phyloP scores from a whole-genome alignment of 2,888 invertebrate species.

The Cabera pusaria region DNA sequence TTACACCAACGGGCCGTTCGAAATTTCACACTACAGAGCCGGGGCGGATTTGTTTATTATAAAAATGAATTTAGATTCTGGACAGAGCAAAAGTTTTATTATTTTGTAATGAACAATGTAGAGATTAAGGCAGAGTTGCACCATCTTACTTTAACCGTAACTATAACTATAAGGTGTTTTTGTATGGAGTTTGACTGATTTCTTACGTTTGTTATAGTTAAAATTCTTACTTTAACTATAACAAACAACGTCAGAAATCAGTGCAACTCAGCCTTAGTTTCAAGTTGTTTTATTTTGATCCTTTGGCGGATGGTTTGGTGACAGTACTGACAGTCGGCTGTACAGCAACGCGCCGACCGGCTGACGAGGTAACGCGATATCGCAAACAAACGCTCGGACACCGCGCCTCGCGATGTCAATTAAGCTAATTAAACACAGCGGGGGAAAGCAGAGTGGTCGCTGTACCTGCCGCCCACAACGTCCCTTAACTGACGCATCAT shows the following conservation, averaged over 20 bases:
- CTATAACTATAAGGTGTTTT: too few relatives aligned
- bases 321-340: constrained; percentile 26
- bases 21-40: too few relatives aligned
- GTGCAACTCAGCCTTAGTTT: too few relatives aligned
- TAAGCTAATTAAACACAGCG: constrained; percentile 81
- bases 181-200: too few relatives aligned
- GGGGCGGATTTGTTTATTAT: too few relatives aligned
- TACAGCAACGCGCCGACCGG: constrained; percentile 43
- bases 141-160: too few relatives aligned
- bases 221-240: too few relatives aligned
- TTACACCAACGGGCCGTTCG: too few relatives aligned
- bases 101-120: constrained; percentile 4
- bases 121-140: too few relatives aligned
- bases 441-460: constrained; percentile 60
- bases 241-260: too few relatives aligned
- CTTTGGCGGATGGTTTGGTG: constrained; percentile 6
- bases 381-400: constrained; percentile 80
- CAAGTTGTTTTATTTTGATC: constrained; percentile 4
- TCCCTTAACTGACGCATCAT: constrained; percentile 68
- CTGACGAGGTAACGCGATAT: constrained; percentile 70
- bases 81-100: constrained; percentile 7
- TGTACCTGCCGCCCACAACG: constrained; percentile 48
- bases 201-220: too few relatives aligned
- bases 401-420: constrained; percentile 81
- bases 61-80: constrained; percentile 27